phyloP scores from a whole-genome alignment of 2,797 vertebrate species.

The Centroberyx gerrardi region DNA sequence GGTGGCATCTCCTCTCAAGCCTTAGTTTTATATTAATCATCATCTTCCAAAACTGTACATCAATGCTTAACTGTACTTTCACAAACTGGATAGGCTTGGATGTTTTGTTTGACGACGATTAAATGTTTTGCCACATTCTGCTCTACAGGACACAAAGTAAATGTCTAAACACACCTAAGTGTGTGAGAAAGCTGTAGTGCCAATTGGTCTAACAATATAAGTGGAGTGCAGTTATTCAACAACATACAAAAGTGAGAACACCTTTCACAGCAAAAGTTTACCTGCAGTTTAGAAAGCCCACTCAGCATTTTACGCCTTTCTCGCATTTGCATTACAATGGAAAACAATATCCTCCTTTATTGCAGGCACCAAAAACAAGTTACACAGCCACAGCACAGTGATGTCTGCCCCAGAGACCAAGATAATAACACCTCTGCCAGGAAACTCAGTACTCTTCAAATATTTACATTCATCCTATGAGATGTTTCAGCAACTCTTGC shows the following conservation, averaged over 20 bases:
- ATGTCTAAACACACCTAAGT: neutral
- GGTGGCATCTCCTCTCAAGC: too few species aligned
- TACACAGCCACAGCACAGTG: conserved; percentile 2
- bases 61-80: neutral
- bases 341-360: conserved; percentile 13
- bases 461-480: conserved; percentile 26
- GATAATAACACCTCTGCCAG: conserved; percentile 2
- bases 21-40: neutral
- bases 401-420: neutral
- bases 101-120: neutral
- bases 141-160: conserved; percentile 1
- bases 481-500: conserved; percentile 25
- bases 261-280: conserved; percentile 5
- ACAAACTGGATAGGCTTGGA: neutral
- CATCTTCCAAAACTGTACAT: too few species aligned
- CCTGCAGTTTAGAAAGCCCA: neutral
- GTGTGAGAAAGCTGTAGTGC: neutral
- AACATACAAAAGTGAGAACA: neutral
- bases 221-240: conserved; percentile 5
- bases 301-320: conserved; percentile 18
- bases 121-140: neutral
- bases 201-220: neutral
- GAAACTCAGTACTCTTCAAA: conserved; percentile 30
- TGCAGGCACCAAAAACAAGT: neutral
- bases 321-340: conserved; percentile 23